Evolutionary conservation across 1,140 invertebrate genomes (phyloP), one percentile per base, ranked within the genome.

Genomic region (Nomia melanderi): DNA sequence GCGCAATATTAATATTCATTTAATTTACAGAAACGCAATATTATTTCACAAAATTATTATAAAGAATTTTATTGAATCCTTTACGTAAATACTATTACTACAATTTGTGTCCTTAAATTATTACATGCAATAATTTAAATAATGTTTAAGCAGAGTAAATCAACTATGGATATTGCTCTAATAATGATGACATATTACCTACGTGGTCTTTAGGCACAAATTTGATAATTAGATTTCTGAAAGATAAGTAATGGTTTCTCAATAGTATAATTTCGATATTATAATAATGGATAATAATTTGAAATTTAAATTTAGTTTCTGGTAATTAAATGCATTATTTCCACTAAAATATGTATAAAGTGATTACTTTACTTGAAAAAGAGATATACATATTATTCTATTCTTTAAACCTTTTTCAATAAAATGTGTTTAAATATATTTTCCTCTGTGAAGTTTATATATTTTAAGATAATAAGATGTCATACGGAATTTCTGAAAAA

Each of bases 81-180:
- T n/a, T n/a, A n/a, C n/a, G n/a, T n/a, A n/a, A n/a, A n/a, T n/a
- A n/a, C n/a, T n/a, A n/a, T n/a, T n/a, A n/a, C n/a, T n/a, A n/a
- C 36, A 39, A 39, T 39, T 39, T 39, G 36, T 39, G 27, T 41
- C 4, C n/a, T 39, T 31, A 25, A 62, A 71, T 39, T 39, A 62
- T 31, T 44, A 60, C 29, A 17, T 47, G 12, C 23, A 53, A 41
- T 29, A 41, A 67, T 80, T 72, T 47, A 74, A 75, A 25, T 79
- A 65, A 66, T 59, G 41, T 64, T 47, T 84, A 81, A 81, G 57
- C 39, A 66, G 23, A 54, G 25, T 65, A 17, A 41, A 79, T 64
- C 36, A 82, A 59, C 39, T 84, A 75, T 57, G n/a, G 74, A 41
- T 85, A 85, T 85, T 85, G 83, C 83, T 85, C 20, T 65, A 74